These are phyloP conservation scores for Bembecia ichneumoniformis DNA, from an alignment of 2,888 invertebrate species.

Conservation along the genomic window DNA sequence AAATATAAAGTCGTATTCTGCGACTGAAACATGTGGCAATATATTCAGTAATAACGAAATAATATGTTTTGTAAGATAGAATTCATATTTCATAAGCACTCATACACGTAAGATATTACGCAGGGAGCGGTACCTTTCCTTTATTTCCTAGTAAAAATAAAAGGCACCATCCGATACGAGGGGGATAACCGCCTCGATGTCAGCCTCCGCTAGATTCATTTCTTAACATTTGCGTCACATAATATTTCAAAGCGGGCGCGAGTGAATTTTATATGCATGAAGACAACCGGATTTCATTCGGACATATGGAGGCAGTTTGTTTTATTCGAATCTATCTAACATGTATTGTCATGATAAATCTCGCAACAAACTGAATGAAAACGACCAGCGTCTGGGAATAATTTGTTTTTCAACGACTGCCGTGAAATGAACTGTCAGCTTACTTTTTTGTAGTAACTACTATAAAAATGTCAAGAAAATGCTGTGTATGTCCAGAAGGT, in stretches of 20 bases:
- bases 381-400: constrained; percentile 1
- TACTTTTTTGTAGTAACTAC: too few species aligned
- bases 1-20: constrained; percentile 38
- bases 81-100: constrained; percentile 70
- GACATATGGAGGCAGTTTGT: constrained; percentile 38
- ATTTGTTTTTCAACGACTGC: constrained; percentile 4
- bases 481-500: too few species aligned
- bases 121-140: constrained; percentile 50
- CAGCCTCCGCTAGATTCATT: constrained; percentile 47
- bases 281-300: constrained; percentile 48
- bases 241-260: constrained; percentile 46
- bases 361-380: constrained; percentile 1
- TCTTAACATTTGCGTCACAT: constrained; percentile 51
- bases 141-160: constrained; percentile 64
- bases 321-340: constrained; percentile 8
- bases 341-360: background rate
- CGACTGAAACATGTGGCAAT: constrained; percentile 52
- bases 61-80: constrained; percentile 65
- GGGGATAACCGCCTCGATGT: constrained; percentile 43
- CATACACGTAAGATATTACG: constrained; percentile 61
- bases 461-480: too few species aligned
- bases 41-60: constrained; percentile 65
- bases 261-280: constrained; percentile 57
- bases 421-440: background rate
- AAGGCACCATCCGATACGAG: constrained; percentile 39